These are phyloP conservation scores for Paedocypris micromegethes DNA, from an alignment of 2,797 vertebrate genomes.

Conservation along the genomic window DNA sequence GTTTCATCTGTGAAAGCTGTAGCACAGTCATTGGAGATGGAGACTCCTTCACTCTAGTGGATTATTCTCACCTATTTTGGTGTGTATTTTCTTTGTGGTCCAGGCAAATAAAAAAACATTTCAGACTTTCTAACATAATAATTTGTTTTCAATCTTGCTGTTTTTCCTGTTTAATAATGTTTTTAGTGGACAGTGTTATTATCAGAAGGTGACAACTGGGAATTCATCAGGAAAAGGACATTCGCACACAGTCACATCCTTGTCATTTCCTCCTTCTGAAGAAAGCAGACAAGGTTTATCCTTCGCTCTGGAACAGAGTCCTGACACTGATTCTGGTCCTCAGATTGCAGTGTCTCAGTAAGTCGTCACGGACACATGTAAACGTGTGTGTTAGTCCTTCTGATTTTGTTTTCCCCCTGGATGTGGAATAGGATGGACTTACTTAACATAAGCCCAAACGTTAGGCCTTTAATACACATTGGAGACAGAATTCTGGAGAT, in stretches of 20 bases:
- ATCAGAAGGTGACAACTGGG: slow-evolving; percentile 70
- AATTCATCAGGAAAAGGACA: slow-evolving; percentile 47
- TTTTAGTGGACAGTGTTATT: slow-evolving; percentile 82
- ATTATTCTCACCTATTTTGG: slow-evolving; percentile 89
- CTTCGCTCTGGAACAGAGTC: slow-evolving; percentile 69
- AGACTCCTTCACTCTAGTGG: slow-evolving; percentile 86
- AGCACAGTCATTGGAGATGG: slow-evolving; percentile 85
- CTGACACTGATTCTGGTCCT: slow-evolving; percentile 57
- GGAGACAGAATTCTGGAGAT: slow-evolving; percentile 91
- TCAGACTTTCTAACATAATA: not conserved
- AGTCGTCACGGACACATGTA: slow-evolving; percentile 53
- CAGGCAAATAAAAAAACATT: not conserved
- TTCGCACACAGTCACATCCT: slow-evolving; percentile 87
- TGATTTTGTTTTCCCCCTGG: too few relatives aligned
- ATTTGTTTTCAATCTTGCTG: not conserved
- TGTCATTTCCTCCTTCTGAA: slow-evolving; percentile 81
- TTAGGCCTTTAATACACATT: slow-evolving; percentile 82
- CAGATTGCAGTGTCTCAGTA: slow-evolving; percentile 83
- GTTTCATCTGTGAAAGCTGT: slow-evolving; percentile 86
- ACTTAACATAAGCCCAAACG: slow-evolving; percentile 73
- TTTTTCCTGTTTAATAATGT: not conserved
- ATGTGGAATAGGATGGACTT: slow-evolving; percentile 73
- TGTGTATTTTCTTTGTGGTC: slow-evolving; percentile 46
- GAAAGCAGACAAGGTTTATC: slow-evolving; percentile 76
- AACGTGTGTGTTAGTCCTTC: not conserved